phyloP scores from a whole-genome alignment of 2,113 vertebrate genomes.

The Lynx canadensis region DNA sequence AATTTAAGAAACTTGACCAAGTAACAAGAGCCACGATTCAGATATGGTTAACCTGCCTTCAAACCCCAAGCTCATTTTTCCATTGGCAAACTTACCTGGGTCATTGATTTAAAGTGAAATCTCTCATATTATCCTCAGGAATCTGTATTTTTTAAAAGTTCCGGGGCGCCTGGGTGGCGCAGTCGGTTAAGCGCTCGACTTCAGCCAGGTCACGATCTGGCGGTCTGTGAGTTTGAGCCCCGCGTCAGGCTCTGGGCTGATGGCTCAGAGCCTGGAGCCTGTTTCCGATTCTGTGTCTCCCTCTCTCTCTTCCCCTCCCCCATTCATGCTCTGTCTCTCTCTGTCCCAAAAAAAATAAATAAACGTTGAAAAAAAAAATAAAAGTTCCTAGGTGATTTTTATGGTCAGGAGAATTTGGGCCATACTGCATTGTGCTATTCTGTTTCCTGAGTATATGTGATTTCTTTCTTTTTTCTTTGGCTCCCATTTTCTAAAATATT shows the following conservation, averaged over 20 bases:
- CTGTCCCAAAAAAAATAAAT: no score
- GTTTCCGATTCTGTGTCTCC: no score
- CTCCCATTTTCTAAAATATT: background rate
- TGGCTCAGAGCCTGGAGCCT: no score
- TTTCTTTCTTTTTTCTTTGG: background rate
- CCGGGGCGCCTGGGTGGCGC: no score
- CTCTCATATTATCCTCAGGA: background rate
- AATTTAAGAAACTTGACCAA: background rate
- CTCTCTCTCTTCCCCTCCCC: no score
- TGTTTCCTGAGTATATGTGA: background rate
- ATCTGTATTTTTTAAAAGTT: background rate
- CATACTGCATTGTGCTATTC: background rate
- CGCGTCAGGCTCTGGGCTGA: no score
- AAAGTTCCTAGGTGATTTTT: background rate
- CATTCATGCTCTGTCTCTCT: no score
- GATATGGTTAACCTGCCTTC: background rate
- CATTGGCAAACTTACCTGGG: background rate
- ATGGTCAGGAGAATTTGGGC: background rate
- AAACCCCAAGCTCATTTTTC: background rate
- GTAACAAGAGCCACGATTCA: background rate
- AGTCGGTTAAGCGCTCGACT: no score
- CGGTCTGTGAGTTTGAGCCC: no score
- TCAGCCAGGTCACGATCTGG: no score
- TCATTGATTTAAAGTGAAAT: background rate
- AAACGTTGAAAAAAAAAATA: no score